Evolutionary conservation across 2,888 invertebrate species (phyloP).

Genomic region (Phragmatobia fuliginosa): DNA sequence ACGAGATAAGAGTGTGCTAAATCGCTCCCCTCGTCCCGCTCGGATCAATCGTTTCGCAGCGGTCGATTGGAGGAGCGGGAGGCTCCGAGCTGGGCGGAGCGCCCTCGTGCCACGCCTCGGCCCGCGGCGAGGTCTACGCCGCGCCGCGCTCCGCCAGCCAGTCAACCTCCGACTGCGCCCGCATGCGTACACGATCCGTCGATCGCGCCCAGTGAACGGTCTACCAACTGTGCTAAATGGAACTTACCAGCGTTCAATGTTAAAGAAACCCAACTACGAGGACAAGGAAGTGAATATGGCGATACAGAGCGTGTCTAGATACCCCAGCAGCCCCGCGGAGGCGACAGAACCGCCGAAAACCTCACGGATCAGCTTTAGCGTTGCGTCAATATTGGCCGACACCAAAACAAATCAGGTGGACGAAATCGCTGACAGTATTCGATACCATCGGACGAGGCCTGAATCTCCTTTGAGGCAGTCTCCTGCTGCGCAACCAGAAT

Average conservation of each 20-base stretch:
- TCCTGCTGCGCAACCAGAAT: constrained; percentile 78
- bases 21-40: constrained; percentile 78
- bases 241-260: constrained; percentile 87
- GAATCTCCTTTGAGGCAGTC: constrained; percentile 82
- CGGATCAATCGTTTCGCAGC: constrained; percentile 79
- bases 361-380: constrained; percentile 93
- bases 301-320: constrained; percentile 89
- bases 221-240: constrained; percentile 80
- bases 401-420: constrained; percentile 88
- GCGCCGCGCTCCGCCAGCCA: constrained; percentile 76
- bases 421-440: constrained; percentile 80
- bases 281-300: constrained; percentile 89
- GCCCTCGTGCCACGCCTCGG: constrained; percentile 47
- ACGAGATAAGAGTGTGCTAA: constrained; percentile 87
- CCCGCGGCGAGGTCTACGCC: constrained; percentile 63
- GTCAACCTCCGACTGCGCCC: constrained; percentile 83
- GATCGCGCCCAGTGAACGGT: constrained; percentile 70
- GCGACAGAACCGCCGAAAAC: constrained; percentile 88
- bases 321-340: constrained; percentile 88
- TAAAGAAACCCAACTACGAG: constrained; percentile 87
- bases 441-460: constrained; percentile 83
- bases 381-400: constrained; percentile 94
- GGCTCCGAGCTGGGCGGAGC: constrained; percentile 53
- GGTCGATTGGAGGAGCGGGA: constrained; percentile 82
- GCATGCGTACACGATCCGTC: constrained; percentile 83